phyloP scores from a whole-genome alignment of 2,888 invertebrate genomes.

The Ernsta delagoae region DNA sequence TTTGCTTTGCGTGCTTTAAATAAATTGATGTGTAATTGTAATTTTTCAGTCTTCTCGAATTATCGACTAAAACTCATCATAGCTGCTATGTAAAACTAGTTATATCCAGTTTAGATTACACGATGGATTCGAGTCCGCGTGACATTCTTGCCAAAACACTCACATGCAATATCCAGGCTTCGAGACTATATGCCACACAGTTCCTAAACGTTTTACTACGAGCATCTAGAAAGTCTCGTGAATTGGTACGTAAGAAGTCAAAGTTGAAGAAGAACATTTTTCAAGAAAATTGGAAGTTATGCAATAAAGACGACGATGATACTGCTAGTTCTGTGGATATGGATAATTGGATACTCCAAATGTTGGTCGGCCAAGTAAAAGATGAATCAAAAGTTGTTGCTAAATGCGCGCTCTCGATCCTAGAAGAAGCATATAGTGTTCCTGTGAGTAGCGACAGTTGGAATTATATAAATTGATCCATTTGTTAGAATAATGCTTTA shows the following conservation, averaged over 20 bases:
- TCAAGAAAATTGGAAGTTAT: slow-evolving; percentile 60
- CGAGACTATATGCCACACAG: slow-evolving; percentile 94
- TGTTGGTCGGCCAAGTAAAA: slow-evolving; percentile 93
- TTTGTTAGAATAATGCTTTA: too few relatives aligned
- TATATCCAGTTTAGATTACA: slow-evolving; percentile 96
- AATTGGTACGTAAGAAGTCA: slow-evolving; percentile 71
- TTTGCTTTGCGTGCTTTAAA: too few relatives aligned
- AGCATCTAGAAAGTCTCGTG: slow-evolving; percentile 83
- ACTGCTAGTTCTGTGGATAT: slow-evolving; percentile 83
- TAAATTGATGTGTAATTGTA: not conserved
- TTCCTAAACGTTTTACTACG: slow-evolving; percentile 94
- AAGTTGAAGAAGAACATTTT: slow-evolving; percentile 69
- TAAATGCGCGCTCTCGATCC: slow-evolving; percentile 90
- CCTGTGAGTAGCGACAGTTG: slow-evolving; percentile 87
- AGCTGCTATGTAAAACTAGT: slow-evolving; percentile 97
- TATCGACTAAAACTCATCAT: slow-evolving; percentile 93
- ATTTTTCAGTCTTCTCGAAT: slow-evolving; percentile 88
- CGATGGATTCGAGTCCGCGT: slow-evolving; percentile 88
- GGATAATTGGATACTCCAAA: slow-evolving; percentile 93
- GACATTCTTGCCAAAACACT: slow-evolving; percentile 86
- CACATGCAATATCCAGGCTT: slow-evolving; percentile 83
- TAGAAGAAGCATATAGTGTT: slow-evolving; percentile 97
- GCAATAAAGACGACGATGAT: slow-evolving; percentile 59
- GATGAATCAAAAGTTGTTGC: slow-evolving; percentile 93
- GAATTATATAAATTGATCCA: too few relatives aligned